Percentiles rank a stretch among this genome's conserved stretches.
Evolutionary conservation across 1,140 invertebrate genomes (phyloP).

Genomic region (Trichonephila clavipes): DNA sequence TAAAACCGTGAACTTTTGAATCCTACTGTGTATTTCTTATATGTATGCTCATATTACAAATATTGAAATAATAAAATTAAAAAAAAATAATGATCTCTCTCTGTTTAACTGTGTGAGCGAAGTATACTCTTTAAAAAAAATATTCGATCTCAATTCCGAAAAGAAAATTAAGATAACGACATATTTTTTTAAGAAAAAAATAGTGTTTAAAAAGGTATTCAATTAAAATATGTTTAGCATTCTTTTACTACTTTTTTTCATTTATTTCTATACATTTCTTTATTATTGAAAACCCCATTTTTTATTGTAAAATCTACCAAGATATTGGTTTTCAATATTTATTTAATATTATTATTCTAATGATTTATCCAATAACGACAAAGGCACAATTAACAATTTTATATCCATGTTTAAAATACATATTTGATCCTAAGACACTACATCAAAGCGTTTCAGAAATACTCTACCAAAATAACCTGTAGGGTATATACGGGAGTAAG

Average conservation of each 20-base stretch:
- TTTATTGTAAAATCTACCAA: not conserved
- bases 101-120: not conserved
- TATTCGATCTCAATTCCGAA: not conserved
- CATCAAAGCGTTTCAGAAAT: not conserved
- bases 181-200: not conserved
- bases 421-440: not conserved
- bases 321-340: not conserved
- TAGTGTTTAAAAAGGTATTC: not conserved
- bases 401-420: not conserved
- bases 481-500: not conserved
- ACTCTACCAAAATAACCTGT: not conserved
- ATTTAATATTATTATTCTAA: not conserved
- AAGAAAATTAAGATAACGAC: not conserved
- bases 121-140: not conserved
- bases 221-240: not conserved
- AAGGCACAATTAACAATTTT: not conserved
- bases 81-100: too few relatives aligned
- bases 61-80: too few relatives aligned
- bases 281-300: not conserved
- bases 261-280: not conserved
- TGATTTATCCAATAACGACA: not conserved
- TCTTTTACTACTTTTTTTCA: not conserved
- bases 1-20: too few relatives aligned
- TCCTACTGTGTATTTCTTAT: too few relatives aligned
- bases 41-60: too few relatives aligned